Evolutionary conservation across 1,140 invertebrate species (phyloP).

Genomic region (Drosophila miranda): DNA sequence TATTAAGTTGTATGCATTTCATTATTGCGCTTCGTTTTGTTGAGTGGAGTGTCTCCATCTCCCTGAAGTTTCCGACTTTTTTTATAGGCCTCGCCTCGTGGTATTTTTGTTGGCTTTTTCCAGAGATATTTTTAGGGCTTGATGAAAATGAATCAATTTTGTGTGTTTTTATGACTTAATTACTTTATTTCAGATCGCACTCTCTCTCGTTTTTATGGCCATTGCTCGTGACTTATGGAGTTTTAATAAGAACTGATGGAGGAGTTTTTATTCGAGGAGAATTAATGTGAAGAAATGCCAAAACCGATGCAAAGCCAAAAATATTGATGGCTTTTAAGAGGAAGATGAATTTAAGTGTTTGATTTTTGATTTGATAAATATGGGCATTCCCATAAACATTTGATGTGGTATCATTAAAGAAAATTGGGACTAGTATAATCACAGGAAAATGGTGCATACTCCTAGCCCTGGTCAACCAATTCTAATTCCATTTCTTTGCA

Average conservation of each 20-base stretch:
- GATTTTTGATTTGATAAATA: too few species aligned
- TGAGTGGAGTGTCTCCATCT: background rate
- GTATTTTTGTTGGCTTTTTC: conserved; percentile 23
- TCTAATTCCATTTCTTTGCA: background rate
- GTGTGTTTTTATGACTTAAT: conserved; percentile 65
- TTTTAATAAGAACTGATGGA: conserved; percentile 45
- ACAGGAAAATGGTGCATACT: conserved; percentile 12
- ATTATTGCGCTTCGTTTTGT: conserved; percentile 44
- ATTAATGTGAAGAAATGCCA: background rate
- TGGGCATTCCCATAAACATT: background rate
- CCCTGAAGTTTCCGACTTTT: conserved; percentile 6
- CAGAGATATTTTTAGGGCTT: conserved; percentile 38
- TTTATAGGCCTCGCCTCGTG: conserved; percentile 20
- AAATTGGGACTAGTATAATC: conserved; percentile 3
- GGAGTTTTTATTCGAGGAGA: background rate
- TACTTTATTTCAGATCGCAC: conserved; percentile 46
- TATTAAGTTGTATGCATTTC: conserved; percentile 79
- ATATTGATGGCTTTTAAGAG: too few species aligned
- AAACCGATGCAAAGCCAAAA: background rate
- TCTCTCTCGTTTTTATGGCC: conserved; percentile 24
- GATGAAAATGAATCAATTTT: conserved; percentile 65
- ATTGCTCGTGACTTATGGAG: conserved; percentile 46
- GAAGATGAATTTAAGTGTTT: too few species aligned
- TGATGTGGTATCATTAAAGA: background rate
- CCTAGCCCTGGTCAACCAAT: conserved; percentile 17